Percentiles rank a stretch among this genome's conserved stretches.
phyloP scores from a whole-genome alignment of 2,797 vertebrate species.

The Rhincodon typus region DNA sequence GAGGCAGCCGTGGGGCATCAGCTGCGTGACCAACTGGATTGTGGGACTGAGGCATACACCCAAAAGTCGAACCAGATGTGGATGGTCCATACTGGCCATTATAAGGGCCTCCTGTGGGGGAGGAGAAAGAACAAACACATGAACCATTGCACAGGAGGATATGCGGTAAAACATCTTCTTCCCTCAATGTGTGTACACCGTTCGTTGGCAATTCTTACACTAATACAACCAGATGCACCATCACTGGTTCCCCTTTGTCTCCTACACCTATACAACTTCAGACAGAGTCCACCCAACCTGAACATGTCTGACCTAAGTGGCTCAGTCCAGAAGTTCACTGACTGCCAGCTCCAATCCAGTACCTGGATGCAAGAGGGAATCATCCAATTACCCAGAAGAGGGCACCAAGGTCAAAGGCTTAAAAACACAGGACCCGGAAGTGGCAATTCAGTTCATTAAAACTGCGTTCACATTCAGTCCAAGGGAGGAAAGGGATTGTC shows the following conservation, averaged over 20 bases:
- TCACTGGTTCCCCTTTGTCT: neutral
- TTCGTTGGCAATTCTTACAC: neutral
- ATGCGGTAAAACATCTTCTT: neutral
- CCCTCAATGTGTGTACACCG: neutral
- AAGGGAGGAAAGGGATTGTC: too few relatives aligned
- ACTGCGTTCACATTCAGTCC: neutral
- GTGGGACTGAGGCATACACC: constrained; percentile 91
- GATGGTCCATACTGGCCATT: constrained; percentile 97
- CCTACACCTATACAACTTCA: too few relatives aligned
- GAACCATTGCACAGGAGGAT: neutral
- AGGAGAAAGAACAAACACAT: constrained; percentile 41
- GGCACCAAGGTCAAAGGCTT: neutral
- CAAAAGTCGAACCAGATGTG: constrained; percentile 85
- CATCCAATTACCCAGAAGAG: neutral
- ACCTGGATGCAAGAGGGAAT: neutral
- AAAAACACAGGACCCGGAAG: neutral
- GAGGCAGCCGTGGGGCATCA: constrained; percentile 95
- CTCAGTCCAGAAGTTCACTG: neutral
- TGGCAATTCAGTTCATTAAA: neutral
- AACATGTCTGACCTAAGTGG: neutral
- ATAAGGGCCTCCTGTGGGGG: constrained; percentile 85
- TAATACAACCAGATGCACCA: neutral
- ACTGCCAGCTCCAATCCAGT: neutral
- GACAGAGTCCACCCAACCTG: neutral
- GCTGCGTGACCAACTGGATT: constrained; percentile 93